These are phyloP conservation scores for Melanotaenia boesemani DNA, from an alignment of 2,797 vertebrate species.

Conservation along the genomic window DNA sequence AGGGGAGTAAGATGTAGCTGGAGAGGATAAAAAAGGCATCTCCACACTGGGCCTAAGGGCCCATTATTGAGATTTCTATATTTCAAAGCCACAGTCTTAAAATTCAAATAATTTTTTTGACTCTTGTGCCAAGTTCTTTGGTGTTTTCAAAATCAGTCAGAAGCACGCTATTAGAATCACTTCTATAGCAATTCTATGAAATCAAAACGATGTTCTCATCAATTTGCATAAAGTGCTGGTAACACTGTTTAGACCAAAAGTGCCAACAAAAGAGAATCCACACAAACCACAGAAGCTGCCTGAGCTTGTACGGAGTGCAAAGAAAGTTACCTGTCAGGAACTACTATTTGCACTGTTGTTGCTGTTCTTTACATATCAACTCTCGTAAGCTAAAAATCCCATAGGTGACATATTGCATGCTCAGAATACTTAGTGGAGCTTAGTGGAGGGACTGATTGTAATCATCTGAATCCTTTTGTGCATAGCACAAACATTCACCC, in stretches of 20 bases:
- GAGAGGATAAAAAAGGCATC: no score
- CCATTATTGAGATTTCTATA: no score
- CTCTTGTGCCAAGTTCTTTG: not conserved
- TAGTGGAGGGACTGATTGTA: slow-evolving; percentile 57
- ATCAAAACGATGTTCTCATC: slow-evolving; percentile 4
- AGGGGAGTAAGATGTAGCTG: no score
- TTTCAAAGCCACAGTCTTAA: not conserved
- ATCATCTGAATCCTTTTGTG: slow-evolving; percentile 63
- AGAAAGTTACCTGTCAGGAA: slow-evolving; percentile 13
- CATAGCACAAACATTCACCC: slow-evolving; percentile 62
- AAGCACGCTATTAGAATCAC: slow-evolving; percentile 5
- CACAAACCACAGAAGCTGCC: slow-evolving; percentile 39
- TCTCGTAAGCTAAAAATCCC: slow-evolving; percentile 55
- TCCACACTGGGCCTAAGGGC: no score
- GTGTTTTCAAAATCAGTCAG: not conserved
- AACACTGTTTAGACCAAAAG: slow-evolving; percentile 56
- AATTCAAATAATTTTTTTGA: not conserved
- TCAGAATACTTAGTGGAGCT: slow-evolving; percentile 33
- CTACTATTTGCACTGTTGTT: not conserved
- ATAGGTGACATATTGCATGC: slow-evolving; percentile 21
- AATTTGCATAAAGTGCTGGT: slow-evolving; percentile 13
- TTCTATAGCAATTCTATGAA: not conserved
- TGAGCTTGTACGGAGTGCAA: slow-evolving; percentile 43
- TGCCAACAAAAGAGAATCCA: slow-evolving; percentile 32
- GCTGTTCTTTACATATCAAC: not conserved